phyloP scores from a whole-genome alignment of 2,797 vertebrate genomes.

The Sciurus vulgaris region DNA sequence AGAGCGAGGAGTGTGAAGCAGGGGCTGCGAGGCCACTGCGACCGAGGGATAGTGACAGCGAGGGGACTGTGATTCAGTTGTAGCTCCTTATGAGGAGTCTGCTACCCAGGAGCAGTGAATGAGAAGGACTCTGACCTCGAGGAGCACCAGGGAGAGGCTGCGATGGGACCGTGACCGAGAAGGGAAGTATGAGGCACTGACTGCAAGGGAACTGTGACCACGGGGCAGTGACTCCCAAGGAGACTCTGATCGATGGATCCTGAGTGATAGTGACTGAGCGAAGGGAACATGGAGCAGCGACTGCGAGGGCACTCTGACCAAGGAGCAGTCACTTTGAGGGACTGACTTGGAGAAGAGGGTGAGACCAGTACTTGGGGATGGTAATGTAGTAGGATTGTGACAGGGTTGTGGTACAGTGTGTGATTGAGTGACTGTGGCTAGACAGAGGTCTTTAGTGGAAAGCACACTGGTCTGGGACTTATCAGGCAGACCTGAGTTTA shows the following conservation, averaged over 20 bases:
- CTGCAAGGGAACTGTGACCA: neutral
- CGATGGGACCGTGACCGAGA: constrained; percentile 2
- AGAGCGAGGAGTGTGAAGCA: constrained; percentile 44
- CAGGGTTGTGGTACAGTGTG: neutral
- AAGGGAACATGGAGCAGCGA: neutral
- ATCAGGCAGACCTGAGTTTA: neutral
- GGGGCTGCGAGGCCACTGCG: constrained; percentile 54
- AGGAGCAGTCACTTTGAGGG: constrained; percentile 9
- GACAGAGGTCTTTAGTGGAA: neutral
- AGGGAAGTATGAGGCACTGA: neutral
- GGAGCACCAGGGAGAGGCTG: constrained; percentile 20
- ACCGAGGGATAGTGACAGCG: constrained; percentile 50
- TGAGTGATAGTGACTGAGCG: neutral
- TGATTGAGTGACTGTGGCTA: neutral
- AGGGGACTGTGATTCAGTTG: constrained; percentile 58
- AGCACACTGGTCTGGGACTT: neutral
- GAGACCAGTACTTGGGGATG: neutral
- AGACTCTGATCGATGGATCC: neutral
- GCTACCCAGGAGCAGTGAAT: neutral
- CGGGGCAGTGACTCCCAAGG: neutral
- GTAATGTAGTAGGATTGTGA: neutral
- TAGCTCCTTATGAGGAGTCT: neutral
- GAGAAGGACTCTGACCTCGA: neutral
- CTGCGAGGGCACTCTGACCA: neutral
- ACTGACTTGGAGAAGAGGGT: neutral